A percentile compares a stretch with the other conserved stretches of the same genome.
Conservation (phyloP, 2,797 vertebrate species). For the Sebastes oblongus region DNA sequence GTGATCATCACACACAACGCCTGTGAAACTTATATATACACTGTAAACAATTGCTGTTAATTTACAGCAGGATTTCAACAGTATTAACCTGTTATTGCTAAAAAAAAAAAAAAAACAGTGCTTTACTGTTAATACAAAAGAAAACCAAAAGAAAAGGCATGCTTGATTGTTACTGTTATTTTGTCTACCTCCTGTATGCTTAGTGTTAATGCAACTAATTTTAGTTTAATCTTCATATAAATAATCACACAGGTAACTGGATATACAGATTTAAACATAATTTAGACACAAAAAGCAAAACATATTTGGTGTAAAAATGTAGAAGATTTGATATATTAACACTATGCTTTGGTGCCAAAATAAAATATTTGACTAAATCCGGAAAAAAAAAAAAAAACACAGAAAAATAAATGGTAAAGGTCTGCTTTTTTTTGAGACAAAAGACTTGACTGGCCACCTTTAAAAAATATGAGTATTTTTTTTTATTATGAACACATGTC, state of each 20-base stretch:
- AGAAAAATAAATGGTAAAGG: neutral
- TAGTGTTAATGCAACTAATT: neutral
- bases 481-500: conserved; percentile 27
- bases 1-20: conserved; percentile 4
- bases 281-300: neutral
- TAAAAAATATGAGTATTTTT: neutral
- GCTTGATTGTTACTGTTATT: neutral
- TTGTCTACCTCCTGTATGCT: neutral
- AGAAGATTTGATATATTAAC: neutral
- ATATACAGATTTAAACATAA: neutral
- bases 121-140: too few relatives aligned
- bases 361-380: neutral
- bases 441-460: neutral
- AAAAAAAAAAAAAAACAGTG: too few relatives aligned
- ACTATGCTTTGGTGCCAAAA: neutral
- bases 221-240: neutral
- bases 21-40: conserved; percentile 8
- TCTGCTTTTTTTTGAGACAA: neutral
- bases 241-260: neutral
- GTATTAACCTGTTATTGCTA: too few relatives aligned
- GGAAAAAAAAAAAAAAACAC: too few relatives aligned
- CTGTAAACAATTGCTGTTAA: too few relatives aligned
- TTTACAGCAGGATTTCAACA: too few relatives aligned
- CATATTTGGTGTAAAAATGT: neutral
- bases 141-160: too few relatives aligned